These are phyloP conservation scores for Sciurus carolinensis DNA, from an alignment of 2,797 vertebrate genomes.

Conservation along the genomic window DNA sequence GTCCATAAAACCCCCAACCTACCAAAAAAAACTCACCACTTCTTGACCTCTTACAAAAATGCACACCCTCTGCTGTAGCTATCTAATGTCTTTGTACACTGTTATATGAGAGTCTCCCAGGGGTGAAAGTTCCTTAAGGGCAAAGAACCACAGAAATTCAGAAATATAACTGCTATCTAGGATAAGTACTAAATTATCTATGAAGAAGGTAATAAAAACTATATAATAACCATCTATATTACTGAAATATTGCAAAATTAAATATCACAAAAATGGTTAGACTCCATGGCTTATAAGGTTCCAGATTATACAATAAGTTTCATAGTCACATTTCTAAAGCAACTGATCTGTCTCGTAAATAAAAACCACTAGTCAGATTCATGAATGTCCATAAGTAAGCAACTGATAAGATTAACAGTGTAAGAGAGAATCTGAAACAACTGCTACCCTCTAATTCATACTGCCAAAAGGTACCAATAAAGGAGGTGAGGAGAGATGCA, in stretches of 20 bases:
- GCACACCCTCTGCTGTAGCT: background rate
- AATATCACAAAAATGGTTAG: background rate
- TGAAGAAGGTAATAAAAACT: background rate
- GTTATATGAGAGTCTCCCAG: background rate
- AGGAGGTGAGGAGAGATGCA: background rate
- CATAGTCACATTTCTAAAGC: background rate
- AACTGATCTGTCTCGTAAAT: background rate
- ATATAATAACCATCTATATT: background rate
- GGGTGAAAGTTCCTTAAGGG: background rate
- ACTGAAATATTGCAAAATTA: slow-evolving; percentile 28
- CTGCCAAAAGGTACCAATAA: background rate
- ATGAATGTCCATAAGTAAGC: background rate
- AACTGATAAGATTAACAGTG: background rate
- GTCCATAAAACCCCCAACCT: background rate
- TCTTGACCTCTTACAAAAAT: background rate
- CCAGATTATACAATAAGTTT: background rate
- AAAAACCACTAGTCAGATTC: slow-evolving; percentile 37
- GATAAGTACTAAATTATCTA: background rate
- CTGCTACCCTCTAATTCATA: background rate
- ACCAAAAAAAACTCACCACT: background rate
- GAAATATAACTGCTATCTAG: background rate
- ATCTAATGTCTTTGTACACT: background rate
- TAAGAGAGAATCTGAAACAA: background rate
- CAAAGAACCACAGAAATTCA: background rate
- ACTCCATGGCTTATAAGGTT: background rate